phyloP scores from a whole-genome alignment of 2,113 vertebrate species.

The Ictalurus punctatus region DNA sequence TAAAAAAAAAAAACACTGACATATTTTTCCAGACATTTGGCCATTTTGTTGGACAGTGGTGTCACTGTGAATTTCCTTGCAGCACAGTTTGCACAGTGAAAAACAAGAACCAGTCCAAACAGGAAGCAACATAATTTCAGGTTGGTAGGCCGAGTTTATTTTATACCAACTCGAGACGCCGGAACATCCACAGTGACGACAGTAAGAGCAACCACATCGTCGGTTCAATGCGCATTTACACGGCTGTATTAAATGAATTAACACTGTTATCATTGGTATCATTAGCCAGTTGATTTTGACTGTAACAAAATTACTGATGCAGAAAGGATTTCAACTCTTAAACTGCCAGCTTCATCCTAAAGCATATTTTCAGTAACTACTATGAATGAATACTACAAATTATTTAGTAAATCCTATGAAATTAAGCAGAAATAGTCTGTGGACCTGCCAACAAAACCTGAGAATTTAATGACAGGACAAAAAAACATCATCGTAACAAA shows the following conservation, averaged over 20 bases:
- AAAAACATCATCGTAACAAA: not conserved
- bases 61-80: not conserved
- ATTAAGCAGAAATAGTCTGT: not conserved
- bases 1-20: not conserved
- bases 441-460: not conserved
- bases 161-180: not conserved
- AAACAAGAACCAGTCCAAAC: conserved; percentile 15
- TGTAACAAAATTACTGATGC: not conserved
- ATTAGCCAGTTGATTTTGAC: not conserved
- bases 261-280: not conserved
- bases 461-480: not conserved
- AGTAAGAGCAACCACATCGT: not conserved
- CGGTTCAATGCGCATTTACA: not conserved
- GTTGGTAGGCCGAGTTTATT: conserved; percentile 1
- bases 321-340: not conserved
- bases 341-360: not conserved
- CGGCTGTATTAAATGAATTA: not conserved
- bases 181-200: not conserved
- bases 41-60: not conserved
- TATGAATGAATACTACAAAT: not conserved
- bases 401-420: not conserved
- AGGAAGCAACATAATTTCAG: conserved; percentile 24
- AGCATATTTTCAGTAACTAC: not conserved
- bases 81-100: not conserved
- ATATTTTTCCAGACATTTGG: conserved; percentile 39